Conservation (phyloP, 2,113 vertebrate genomes). For the Sprattus sprattus region DNA sequence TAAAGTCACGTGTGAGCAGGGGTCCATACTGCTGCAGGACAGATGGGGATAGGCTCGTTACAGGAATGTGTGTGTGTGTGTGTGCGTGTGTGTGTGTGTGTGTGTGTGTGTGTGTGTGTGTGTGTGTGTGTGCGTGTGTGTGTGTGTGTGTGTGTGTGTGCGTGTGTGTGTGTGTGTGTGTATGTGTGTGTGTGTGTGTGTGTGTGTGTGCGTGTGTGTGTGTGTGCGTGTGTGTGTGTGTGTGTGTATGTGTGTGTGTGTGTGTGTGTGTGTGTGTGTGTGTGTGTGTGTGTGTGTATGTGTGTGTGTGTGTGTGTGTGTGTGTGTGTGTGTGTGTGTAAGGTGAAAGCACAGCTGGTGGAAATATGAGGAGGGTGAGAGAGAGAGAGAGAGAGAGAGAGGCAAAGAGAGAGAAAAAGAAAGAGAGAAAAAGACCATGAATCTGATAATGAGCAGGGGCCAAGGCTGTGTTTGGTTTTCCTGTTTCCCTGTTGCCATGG, state of each 20-base stretch:
- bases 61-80: background rate
- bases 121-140: background rate
- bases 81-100: constrained; percentile 10
- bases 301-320: constrained; percentile 10
- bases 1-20: background rate
- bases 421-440: background rate
- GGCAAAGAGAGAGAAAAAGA: background rate
- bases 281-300: background rate
- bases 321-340: background rate
- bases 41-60: background rate
- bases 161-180: background rate
- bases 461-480: background rate
- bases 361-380: constrained; percentile 1
- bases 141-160: constrained; percentile 10
- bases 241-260: too few relatives aligned
- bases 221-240: background rate
- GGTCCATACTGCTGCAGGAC: background rate
- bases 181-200: background rate
- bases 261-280: background rate
- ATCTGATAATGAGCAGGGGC: background rate
- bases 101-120: background rate
- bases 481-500: constrained; percentile 16
- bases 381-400: background rate
- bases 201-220: constrained; percentile 7
- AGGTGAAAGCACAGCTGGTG: constrained; percentile 8